phyloP scores from a whole-genome alignment of 2,797 vertebrate species.

The Menidia menidia region DNA sequence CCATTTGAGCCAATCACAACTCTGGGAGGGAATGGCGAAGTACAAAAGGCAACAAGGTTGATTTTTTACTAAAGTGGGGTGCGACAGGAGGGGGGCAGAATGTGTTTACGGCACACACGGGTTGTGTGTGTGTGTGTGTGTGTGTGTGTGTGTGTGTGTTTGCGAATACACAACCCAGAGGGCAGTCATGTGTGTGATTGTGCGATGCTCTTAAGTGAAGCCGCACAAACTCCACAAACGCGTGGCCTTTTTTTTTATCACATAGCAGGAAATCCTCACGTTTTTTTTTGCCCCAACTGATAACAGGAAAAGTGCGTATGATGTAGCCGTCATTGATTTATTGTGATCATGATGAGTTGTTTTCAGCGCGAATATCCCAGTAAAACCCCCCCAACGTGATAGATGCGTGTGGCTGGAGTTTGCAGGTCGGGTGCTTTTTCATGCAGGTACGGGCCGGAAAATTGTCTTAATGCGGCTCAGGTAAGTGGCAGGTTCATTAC shows the following conservation, averaged over 20 bases:
- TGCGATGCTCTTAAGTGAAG: slow-evolving; percentile 20
- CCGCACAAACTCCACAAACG: neutral
- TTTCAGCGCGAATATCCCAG: slow-evolving; percentile 55
- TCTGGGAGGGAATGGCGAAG: slow-evolving; percentile 53
- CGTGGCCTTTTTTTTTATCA: neutral
- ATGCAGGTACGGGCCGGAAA: slow-evolving; percentile 1
- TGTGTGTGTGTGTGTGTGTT: slow-evolving; percentile 8
- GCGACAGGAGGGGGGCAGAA: slow-evolving; percentile 46
- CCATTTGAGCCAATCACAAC: slow-evolving; percentile 67
- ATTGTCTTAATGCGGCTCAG: neutral
- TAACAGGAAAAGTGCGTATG: neutral
- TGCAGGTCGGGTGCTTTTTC: neutral
- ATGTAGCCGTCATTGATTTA: slow-evolving; percentile 21
- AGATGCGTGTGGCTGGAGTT: neutral
- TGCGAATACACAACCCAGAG: too few species aligned
- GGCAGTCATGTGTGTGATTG: slow-evolving; percentile 24
- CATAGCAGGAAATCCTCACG: neutral
- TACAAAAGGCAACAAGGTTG: slow-evolving; percentile 55
- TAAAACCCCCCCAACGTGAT: slow-evolving; percentile 9
- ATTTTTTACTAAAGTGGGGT: slow-evolving; percentile 62
- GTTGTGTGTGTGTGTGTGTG: slow-evolving; percentile 37
- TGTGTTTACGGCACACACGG: slow-evolving; percentile 31
- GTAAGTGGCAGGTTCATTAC: neutral
- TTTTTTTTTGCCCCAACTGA: slow-evolving; percentile 4
- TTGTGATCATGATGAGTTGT: slow-evolving; percentile 57